Percentiles rank a stretch among this genome's conserved stretches.
Evolutionary conservation across 2,888 invertebrate species (phyloP).

Genomic region (Microchrysa polita): DNA sequence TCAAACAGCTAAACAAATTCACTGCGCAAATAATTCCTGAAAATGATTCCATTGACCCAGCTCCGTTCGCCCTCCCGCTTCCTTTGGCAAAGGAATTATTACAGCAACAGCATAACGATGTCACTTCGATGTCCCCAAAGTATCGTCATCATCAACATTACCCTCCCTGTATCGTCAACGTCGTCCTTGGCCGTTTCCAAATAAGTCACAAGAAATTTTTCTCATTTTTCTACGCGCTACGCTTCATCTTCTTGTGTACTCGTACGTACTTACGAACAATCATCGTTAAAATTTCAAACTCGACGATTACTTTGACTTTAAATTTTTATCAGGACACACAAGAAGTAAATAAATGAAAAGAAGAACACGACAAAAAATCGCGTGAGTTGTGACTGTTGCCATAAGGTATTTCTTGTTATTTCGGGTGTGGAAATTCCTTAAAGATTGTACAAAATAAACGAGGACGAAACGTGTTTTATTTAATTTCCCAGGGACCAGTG

Average conservation of each 20-base stretch:
- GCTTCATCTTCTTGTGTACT: not conserved
- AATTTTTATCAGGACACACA: conserved; percentile 44
- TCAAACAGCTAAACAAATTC: conserved; percentile 39
- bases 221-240: not conserved
- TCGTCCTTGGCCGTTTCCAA: not conserved
- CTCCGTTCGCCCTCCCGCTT: no score
- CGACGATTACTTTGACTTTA: conserved; percentile 45
- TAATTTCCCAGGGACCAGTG: conserved; percentile 16
- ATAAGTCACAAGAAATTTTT: not conserved
- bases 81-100: not conserved
- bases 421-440: not conserved
- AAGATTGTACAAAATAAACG: not conserved
- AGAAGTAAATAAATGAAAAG: conserved; percentile 40
- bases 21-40: conserved; percentile 32
- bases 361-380: conserved; percentile 2
- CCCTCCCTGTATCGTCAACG: not conserved
- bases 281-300: conserved; percentile 17
- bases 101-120: not conserved
- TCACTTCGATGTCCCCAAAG: conserved; percentile 2
- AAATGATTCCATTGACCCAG: conserved; percentile 33
- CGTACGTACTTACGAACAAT: not conserved
- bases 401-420: not conserved
- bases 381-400: conserved; percentile 6
- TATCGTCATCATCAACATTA: no score
- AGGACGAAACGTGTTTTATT: conserved; percentile 34